Evolutionary conservation across 2,888 invertebrate genomes (phyloP), one percentile per base, ranked within the genome.

Genomic region (Teleogryllus oceanicus): DNA sequence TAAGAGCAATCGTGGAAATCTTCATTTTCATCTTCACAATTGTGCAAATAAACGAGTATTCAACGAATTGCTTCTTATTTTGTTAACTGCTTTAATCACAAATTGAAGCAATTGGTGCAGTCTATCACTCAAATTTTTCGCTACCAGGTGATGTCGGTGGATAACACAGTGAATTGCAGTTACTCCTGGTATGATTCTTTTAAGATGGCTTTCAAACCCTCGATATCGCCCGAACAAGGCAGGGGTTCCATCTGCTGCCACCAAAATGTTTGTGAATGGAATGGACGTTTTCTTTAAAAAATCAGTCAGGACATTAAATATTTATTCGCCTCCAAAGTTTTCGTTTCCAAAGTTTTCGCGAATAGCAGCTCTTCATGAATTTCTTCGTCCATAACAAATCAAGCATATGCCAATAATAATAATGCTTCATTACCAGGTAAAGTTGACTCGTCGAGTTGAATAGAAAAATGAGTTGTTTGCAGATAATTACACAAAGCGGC

Each of bases 121-220:
- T 51, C 3, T 3, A 51, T 18, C 51, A 2, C 51, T 51, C 51
- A 51, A 62, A 81, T 82, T 82, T 83, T 83, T 83, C 49, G 82
- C 83, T 79, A 82, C 82, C 82, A 83, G 81, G 83, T 84, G 83
- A 82, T 84, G 83, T 82, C 83, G 83, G 82, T 84, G 83, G 80
- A 83, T 84, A 79, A 84, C 83, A 80, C 84, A 84, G 76, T 84
- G 82, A 81, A 84, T 83, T 81, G 82, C 80, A 78, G 83, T 81
- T 80, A 84, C 82, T 77, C 79, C 82, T 78, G 83, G 83, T 83
- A 84, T 79, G 83, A 83, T 84, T 84, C 82, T 81, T 84, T 85
- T 84, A 76, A 84, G 83, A 84, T 84, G 83, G 80, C 83, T 84
- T 84, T 85, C 83, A 84, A 85, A 84, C 77, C 84, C 84, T 84